These are phyloP conservation scores for Ptychadena robeensis DNA, from an alignment of 2,797 vertebrate species.

Conservation along the genomic window DNA sequence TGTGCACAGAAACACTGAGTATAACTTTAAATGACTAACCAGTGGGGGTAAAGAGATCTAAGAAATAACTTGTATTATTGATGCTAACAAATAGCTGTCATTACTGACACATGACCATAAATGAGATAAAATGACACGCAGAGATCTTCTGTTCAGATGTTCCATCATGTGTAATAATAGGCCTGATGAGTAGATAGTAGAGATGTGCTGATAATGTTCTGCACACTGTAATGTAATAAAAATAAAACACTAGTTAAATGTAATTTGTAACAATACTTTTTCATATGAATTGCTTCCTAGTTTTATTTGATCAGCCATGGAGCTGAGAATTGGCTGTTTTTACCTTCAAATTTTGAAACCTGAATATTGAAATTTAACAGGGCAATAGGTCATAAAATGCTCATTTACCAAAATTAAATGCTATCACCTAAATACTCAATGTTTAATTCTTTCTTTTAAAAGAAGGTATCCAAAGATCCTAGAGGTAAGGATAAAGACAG, in stretches of 20 bases:
- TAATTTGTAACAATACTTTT: neutral
- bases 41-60: neutral
- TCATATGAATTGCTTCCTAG: neutral
- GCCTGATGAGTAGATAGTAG: neutral
- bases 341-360: no score
- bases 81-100: conserved; percentile 16
- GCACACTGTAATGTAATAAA: neutral
- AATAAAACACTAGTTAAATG: neutral
- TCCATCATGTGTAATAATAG: neutral
- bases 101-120: conserved; percentile 1
- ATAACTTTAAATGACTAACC: neutral
- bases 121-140: neutral
- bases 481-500: no score
- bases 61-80: neutral
- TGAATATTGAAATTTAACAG: no score
- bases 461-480: no score
- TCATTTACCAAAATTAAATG: neutral
- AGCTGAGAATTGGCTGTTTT: neutral
- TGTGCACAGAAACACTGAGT: neutral
- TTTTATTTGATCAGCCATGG: neutral
- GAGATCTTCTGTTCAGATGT: neutral
- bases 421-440: no score
- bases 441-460: no score
- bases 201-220: neutral
- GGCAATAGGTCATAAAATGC: neutral